A percentile compares a stretch with the other conserved stretches of the same genome.
Evolutionary conservation across 1,140 invertebrate species (phyloP).

Genomic region (Luehdorfia chinensis): DNA sequence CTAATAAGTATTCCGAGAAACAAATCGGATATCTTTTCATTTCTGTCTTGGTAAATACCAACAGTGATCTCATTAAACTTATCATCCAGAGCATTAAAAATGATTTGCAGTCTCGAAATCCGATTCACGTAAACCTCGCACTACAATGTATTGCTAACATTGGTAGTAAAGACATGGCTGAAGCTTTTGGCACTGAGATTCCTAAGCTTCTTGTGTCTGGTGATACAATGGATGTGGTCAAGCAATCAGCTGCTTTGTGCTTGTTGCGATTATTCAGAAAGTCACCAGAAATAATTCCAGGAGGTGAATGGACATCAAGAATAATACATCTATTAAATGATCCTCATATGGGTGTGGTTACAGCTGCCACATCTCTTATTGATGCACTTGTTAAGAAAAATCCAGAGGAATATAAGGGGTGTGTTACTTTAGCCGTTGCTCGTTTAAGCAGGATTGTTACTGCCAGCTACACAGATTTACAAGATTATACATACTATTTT

Average conservation of each 20-base stretch:
- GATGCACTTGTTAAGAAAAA: slow-evolving; percentile 99
- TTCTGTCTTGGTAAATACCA: slow-evolving; percentile 99
- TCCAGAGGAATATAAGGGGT: slow-evolving; percentile 99
- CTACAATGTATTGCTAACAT: slow-evolving; percentile 99
- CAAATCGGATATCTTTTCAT: slow-evolving; percentile 99
- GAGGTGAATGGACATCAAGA: slow-evolving; percentile 98
- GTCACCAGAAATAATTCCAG: slow-evolving; percentile 95
- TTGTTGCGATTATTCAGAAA: slow-evolving; percentile 95
- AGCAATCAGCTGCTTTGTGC: slow-evolving; percentile 99
- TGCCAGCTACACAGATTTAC: slow-evolving; percentile 97
- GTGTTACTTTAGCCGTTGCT: slow-evolving; percentile 98
- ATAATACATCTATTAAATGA: slow-evolving; percentile 99
- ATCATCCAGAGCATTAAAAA: slow-evolving; percentile 99
- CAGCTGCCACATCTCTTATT: slow-evolving; percentile 98
- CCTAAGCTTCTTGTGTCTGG: slow-evolving; percentile 98
- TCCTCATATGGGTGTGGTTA: slow-evolving; percentile 99
- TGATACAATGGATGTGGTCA: slow-evolving; percentile 99
- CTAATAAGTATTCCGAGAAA: slow-evolving; percentile 99
- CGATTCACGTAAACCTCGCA: slow-evolving; percentile 99
- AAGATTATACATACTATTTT: slow-evolving; percentile 99
- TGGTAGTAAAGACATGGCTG: slow-evolving; percentile 99
- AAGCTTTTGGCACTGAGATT: slow-evolving; percentile 98
- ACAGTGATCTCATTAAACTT: slow-evolving; percentile 98
- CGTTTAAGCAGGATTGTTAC: slow-evolving; percentile 98
- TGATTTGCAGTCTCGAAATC: slow-evolving; percentile 97